Conservation (phyloP, 2,888 invertebrate species). For the Tineola bisselliella region DNA sequence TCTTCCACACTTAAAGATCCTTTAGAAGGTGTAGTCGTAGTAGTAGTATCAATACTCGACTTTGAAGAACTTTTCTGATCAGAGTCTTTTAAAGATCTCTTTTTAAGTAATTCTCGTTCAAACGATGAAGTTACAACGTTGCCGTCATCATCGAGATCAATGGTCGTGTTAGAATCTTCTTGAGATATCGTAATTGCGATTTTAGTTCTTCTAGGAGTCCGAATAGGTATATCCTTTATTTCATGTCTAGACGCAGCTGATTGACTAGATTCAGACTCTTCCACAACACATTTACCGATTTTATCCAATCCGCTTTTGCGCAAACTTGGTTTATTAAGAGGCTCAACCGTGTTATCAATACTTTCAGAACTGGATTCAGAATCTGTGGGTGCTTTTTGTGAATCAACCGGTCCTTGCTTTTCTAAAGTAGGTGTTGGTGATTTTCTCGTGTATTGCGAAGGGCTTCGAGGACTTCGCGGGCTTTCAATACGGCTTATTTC, state of each 20-base stretch:
- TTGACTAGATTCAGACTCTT: constrained; percentile 71
- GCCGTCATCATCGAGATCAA: constrained; percentile 61
- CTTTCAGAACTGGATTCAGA: constrained; percentile 69
- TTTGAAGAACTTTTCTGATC: constrained; percentile 68
- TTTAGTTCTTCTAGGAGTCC: constrained; percentile 59
- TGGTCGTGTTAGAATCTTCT: constrained; percentile 63
- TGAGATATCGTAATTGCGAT: constrained; percentile 65
- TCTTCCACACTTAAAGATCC: constrained; percentile 63
- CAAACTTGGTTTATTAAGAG: constrained; percentile 50
- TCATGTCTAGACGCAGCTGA: constrained; percentile 64
- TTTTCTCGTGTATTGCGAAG: constrained; percentile 47
- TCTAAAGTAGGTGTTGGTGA: constrained; percentile 71
- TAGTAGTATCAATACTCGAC: constrained; percentile 67
- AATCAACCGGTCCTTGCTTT: constrained; percentile 69
- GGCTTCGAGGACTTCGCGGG: constrained; percentile 54
- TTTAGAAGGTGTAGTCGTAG: constrained; percentile 53
- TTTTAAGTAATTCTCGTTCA: constrained; percentile 51
- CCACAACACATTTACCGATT: constrained; percentile 55
- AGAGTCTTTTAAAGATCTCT: constrained; percentile 47
- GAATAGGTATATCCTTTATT: constrained; percentile 54
- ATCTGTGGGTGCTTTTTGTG: constrained; percentile 66
- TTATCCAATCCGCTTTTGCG: constrained; percentile 55
- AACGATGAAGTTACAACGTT: constrained; percentile 58
- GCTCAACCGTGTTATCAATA: constrained; percentile 59
- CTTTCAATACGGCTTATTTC: constrained; percentile 55